Conservation (phyloP, 2,113 vertebrate species). For the Epinephelus fuscoguttatus region DNA sequence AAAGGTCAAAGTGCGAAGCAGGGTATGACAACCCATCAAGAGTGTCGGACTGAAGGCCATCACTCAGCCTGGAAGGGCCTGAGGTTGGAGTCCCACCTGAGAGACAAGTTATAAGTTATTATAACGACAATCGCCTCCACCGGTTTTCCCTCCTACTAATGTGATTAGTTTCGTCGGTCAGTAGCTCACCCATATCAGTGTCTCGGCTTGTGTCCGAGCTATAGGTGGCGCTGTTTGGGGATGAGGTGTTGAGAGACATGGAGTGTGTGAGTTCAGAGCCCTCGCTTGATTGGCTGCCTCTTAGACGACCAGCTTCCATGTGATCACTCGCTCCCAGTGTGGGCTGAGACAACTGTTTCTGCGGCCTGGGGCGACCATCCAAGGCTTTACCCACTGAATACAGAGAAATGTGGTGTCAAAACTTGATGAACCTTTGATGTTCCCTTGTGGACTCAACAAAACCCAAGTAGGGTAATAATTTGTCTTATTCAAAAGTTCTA, state of each 20-base stretch:
- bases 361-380: constrained; percentile 89
- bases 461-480: not conserved
- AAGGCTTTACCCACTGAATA: constrained; percentile 87
- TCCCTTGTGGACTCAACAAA: too few relatives aligned
- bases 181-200: constrained; percentile 74
- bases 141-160: not conserved
- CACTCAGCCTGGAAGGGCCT: constrained; percentile 85
- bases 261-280: constrained; percentile 84
- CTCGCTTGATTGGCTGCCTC: constrained; percentile 88
- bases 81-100: constrained; percentile 51
- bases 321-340: constrained; percentile 87
- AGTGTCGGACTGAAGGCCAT: constrained; percentile 85
- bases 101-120: not conserved
- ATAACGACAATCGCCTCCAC: not conserved
- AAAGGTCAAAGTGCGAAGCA: constrained; percentile 87
- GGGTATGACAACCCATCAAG: constrained; percentile 86
- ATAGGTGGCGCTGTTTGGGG: constrained; percentile 74
- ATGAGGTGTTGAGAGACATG: constrained; percentile 81
- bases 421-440: not conserved
- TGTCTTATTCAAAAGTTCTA: not conserved
- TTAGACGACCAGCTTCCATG: constrained; percentile 83
- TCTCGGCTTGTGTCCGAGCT: constrained; percentile 86
- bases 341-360: constrained; percentile 89
- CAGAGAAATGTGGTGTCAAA: not conserved
- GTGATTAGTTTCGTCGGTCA: not conserved